Conservation (phyloP, 2,888 invertebrate species). For the Polia nebulosa region DNA sequence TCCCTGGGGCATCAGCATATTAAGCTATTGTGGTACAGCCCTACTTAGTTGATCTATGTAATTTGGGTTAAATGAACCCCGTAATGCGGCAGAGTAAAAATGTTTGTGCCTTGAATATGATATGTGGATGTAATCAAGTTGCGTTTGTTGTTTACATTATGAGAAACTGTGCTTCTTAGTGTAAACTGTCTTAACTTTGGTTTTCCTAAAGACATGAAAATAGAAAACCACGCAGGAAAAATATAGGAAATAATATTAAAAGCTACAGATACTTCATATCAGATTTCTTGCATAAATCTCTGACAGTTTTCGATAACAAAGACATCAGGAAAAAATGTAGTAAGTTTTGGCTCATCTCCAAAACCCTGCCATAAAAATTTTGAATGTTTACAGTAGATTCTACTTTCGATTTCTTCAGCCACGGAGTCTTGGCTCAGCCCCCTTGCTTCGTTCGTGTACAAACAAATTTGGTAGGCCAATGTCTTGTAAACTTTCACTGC, state of each 20-base stretch:
- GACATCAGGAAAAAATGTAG: constrained; percentile 47
- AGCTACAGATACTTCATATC: constrained; percentile 46
- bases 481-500: constrained; percentile 87
- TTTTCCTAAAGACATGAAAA: not conserved
- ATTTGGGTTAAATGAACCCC: constrained; percentile 68
- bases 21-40: constrained; percentile 70
- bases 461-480: constrained; percentile 87
- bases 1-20: constrained; percentile 67
- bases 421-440: constrained; percentile 79
- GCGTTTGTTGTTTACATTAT: constrained; percentile 36
- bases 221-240: not conserved
- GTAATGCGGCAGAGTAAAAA: constrained; percentile 62
- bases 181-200: not conserved
- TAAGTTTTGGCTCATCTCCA: constrained; percentile 60
- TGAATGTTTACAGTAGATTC: constrained; percentile 78
- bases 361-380: constrained; percentile 72
- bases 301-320: constrained; percentile 59
- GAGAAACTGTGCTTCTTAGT: not conserved
- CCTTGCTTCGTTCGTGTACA: constrained; percentile 75
- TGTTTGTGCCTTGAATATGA: constrained; percentile 55
- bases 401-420: constrained; percentile 82
- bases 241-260: constrained; percentile 29
- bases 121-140: constrained; percentile 28
- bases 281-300: constrained; percentile 48
- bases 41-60: constrained; percentile 68